These are phyloP conservation scores for Anas platyrhynchos DNA, from an alignment of 2,113 vertebrate species.

Conservation along the genomic window DNA sequence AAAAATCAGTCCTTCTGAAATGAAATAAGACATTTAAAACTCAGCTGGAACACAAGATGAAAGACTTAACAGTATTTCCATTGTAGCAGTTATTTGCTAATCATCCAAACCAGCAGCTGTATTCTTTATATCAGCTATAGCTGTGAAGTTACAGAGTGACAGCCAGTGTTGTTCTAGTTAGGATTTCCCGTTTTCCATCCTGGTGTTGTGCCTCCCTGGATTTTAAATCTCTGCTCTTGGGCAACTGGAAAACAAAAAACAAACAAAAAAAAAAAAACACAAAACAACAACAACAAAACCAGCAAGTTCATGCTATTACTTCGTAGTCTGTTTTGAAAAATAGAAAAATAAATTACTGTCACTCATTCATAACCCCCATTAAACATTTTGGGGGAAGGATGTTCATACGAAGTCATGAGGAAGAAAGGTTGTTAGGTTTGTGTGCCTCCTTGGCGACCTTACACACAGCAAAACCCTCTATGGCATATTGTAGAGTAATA, in stretches of 20 bases:
- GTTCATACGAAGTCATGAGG: not conserved
- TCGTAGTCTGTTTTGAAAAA: not conserved
- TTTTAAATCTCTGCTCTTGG: not conserved
- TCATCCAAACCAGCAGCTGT: not conserved
- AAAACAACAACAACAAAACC: too few relatives aligned
- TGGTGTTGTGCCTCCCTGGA: not conserved
- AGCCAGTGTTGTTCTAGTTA: not conserved
- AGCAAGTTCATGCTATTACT: not conserved
- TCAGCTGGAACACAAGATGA: not conserved
- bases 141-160: not conserved
- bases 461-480: accelerated
- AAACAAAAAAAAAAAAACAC: too few relatives aligned
- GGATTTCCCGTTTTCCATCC: not conserved
- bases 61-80: not conserved
- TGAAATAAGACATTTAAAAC: not conserved
- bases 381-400: too few relatives aligned
- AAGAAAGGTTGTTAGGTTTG: not conserved
- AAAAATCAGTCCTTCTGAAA: not conserved
- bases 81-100: not conserved
- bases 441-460: not conserved
- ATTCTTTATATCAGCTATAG: not conserved
- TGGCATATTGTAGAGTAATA: accelerated
- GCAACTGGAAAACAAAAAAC: not conserved
- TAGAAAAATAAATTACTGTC: not conserved
- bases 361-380: accelerated